Percentiles rank a stretch among this genome's conserved stretches.
These are phyloP conservation scores for Chloroclystis v-ata DNA, from an alignment of 2,888 invertebrate species.

Conservation along the genomic window DNA sequence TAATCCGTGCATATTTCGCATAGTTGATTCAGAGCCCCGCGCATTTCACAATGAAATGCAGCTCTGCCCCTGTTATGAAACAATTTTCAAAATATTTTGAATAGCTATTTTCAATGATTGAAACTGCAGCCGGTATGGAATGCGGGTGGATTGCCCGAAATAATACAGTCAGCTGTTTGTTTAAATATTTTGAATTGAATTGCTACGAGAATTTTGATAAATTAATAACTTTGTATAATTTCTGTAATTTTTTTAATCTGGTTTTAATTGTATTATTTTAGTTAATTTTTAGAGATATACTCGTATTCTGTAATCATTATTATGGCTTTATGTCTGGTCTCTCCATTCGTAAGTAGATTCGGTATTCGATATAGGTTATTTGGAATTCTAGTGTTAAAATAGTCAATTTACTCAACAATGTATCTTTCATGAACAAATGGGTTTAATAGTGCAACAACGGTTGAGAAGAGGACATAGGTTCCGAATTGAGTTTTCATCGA, in stretches of 20 bases:
- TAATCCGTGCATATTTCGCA: constrained; percentile 61
- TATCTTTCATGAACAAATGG: too few species aligned
- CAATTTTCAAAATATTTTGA: constrained; percentile 79
- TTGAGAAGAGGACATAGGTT: constrained; percentile 40
- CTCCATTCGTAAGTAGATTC: too few species aligned
- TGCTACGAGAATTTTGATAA: constrained; percentile 8
- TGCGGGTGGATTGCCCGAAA: constrained; percentile 55
- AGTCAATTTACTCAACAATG: too few species aligned
- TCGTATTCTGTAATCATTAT: too few species aligned
- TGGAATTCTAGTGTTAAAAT: too few species aligned
- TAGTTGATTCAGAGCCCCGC: constrained; percentile 55
- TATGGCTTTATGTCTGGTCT: too few species aligned
- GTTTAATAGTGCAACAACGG: too few species aligned
- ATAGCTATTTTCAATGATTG: constrained; percentile 77
- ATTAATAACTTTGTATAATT: constrained; percentile 4
- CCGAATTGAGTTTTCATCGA: constrained; percentile 78
- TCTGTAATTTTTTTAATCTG: too few species aligned
- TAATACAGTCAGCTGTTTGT: constrained; percentile 43
- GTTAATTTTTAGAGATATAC: too few species aligned
- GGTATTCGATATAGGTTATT: too few species aligned
- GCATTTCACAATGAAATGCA: constrained; percentile 55
- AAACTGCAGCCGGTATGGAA: constrained; percentile 67
- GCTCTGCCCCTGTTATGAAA: constrained; percentile 64
- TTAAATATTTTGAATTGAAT: constrained; percentile 39
- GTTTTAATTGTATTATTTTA: too few species aligned